Evolutionary conservation across 2,888 invertebrate species (phyloP), one percentile per base, ranked within the genome.

Genomic region (Brenthis daphne): DNA sequence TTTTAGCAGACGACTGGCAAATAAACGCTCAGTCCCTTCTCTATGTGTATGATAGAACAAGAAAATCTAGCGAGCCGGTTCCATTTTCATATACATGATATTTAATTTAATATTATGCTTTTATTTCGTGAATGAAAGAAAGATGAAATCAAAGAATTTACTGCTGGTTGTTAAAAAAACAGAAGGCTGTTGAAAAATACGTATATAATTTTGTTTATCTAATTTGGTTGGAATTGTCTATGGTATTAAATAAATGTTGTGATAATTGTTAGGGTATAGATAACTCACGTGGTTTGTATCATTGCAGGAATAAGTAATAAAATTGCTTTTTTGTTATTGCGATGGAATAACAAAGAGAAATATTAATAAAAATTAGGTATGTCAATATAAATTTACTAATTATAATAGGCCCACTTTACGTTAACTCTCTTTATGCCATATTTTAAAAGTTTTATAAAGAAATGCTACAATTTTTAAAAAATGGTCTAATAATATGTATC

Each of bases 201-300:
- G 63, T 53, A 54, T 63, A 54, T 63, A 54, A 43, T 43, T 63
- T 63, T 14, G 20, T 63, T 50, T 50, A 50, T n/a, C 12, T 29
- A 37, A 20, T 54, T 24, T 14, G 43, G n/a, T 53, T 20, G 13
- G 37, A 54, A 54, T 43, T 54, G 53, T 60, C 58, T 48, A 60
- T 60, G 47, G 58, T 63, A 63, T 63, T 63, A 63, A 53, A 51
- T 51, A 51, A 53, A 54, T 63, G 63, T 63, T 63, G 63, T 63
- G 63, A 63, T 63, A 63, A 63, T 53, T 63, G 63, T 63, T 63
- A 63, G 54, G 20, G 51, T 47, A 48, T 60, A 60, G 60, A 50
- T 33, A 60, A 60, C 24, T 58, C 24, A 20, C 20, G 47, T 24
- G 37, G 8, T 29, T 29, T 29, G 29, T 29, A 29, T 53, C 14